A percentile compares a stretch with the other conserved stretches of the same genome.
These are phyloP conservation scores for Cryptophagus acutangulus DNA, from an alignment of 2,888 invertebrate species.

Conservation along the genomic window DNA sequence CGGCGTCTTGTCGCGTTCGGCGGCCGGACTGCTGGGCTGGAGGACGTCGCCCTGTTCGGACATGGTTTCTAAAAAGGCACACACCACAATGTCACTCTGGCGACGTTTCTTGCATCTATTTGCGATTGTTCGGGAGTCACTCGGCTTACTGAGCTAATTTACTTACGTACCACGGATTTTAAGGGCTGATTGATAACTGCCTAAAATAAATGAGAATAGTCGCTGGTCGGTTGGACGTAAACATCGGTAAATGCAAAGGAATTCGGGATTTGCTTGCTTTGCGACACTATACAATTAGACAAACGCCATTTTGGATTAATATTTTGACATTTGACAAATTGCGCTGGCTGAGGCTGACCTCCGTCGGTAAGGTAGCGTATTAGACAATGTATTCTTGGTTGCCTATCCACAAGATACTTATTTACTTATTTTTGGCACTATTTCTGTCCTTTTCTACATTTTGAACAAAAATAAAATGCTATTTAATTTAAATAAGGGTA, in stretches of 20 bases:
- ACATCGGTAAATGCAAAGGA: conserved; percentile 19
- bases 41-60: conserved; percentile 32
- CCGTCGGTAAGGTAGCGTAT: no score
- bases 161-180: no score
- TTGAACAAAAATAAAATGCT: no score
- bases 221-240: no score
- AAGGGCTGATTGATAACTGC: conserved; percentile 13
- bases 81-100: not conserved
- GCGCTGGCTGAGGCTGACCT: no score
- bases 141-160: conserved; percentile 7
- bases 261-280: conserved; percentile 5
- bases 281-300: conserved; percentile 4
- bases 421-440: no score
- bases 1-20: conserved; percentile 47
- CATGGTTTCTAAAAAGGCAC: no score
- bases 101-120: not conserved
- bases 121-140: not conserved
- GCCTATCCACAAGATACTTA: no score
- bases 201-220: no score
- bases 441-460: no score
- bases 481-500: no score
- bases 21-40: conserved; percentile 51
- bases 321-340: conserved; percentile 21
- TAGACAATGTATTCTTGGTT: no score
- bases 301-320: conserved; percentile 18